Conservation (phyloP, 2,888 invertebrate species). For the Microctonus hyperodae region DNA sequence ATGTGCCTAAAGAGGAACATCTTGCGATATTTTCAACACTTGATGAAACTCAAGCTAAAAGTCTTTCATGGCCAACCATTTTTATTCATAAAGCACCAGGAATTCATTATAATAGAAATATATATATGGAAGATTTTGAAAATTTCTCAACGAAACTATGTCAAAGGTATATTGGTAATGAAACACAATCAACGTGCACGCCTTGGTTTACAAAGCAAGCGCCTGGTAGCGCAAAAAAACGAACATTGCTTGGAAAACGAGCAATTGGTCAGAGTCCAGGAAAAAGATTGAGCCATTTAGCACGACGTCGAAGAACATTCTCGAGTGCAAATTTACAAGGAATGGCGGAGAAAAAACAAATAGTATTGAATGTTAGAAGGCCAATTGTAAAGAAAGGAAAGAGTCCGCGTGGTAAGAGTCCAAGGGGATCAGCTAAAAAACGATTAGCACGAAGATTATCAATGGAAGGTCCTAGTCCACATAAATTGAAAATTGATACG, state of each 20-base stretch:
- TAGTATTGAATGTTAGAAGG: slow-evolving; percentile 72
- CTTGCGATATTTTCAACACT: slow-evolving; percentile 38
- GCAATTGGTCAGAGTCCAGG: slow-evolving; percentile 73
- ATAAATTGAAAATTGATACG: slow-evolving; percentile 63
- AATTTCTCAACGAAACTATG: slow-evolving; percentile 71
- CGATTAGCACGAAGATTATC: slow-evolving; percentile 62
- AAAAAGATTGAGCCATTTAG: slow-evolving; percentile 78
- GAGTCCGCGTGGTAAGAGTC: slow-evolving; percentile 61
- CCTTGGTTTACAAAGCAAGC: slow-evolving; percentile 68
- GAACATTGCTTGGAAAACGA: slow-evolving; percentile 68
- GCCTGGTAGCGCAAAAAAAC: slow-evolving; percentile 72
- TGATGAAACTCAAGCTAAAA: slow-evolving; percentile 59
- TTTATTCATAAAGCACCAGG: slow-evolving; percentile 73
- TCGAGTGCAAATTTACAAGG: slow-evolving; percentile 73
- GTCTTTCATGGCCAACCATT: slow-evolving; percentile 69
- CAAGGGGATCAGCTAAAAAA: slow-evolving; percentile 71
- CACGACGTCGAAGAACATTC: slow-evolving; percentile 77
- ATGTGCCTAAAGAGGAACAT: slow-evolving; percentile 35
- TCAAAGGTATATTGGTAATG: slow-evolving; percentile 76
- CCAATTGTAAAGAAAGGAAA: slow-evolving; percentile 59
- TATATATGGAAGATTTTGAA: slow-evolving; percentile 75
- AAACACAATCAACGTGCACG: slow-evolving; percentile 75
- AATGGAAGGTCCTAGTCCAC: slow-evolving; percentile 61
- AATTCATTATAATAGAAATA: slow-evolving; percentile 70
- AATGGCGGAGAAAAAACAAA: slow-evolving; percentile 63